These are phyloP conservation scores for Pentamera pediparva DNA, from an alignment of 53 echinoderm and acorn worm species.

Conservation along the genomic window DNA sequence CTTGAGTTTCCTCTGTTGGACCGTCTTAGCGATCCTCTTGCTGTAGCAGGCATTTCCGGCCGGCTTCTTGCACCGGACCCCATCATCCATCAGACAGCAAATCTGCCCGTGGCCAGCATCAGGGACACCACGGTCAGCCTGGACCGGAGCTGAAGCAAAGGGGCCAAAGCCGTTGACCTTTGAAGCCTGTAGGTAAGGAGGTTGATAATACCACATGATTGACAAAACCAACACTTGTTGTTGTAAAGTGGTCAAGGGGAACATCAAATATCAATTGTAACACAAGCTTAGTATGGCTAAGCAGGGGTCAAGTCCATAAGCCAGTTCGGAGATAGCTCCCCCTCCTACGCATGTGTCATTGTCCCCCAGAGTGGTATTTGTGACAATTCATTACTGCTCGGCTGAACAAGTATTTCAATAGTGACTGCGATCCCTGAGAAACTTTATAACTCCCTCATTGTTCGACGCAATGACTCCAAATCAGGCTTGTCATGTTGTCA, in stretches of 20 bases:
- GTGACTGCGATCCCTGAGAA: no score
- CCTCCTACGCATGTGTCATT: no score
- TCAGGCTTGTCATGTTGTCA: not conserved
- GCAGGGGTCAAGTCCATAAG: no score
- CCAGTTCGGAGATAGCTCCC: no score
- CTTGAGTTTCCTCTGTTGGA: slow-evolving; percentile 95
- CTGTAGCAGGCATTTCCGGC: slow-evolving; percentile 99
- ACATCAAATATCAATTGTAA: not conserved
- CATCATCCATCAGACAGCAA: slow-evolving; percentile 91
- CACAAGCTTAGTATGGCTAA: no score
- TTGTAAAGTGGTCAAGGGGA: not conserved
- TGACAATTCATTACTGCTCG: no score
- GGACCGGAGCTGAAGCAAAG: slow-evolving; percentile 45
- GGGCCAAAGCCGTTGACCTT: slow-evolving; percentile 92
- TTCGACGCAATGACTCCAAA: no score
- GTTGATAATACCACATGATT: not conserved
- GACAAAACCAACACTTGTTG: not conserved
- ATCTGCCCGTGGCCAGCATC: slow-evolving; percentile 97
- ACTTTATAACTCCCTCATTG: no score
- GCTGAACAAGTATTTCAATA: no score
- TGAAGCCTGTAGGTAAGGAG: not conserved
- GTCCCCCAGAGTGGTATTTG: no score
- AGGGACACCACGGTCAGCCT: slow-evolving; percentile 75
- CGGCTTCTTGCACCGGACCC: slow-evolving; percentile 65
- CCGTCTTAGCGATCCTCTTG: slow-evolving; percentile 97